Evolutionary conservation across 2,888 invertebrate species (phyloP), one percentile per base, ranked within the genome.

Genomic region (Rhamphomyia laevipes): DNA sequence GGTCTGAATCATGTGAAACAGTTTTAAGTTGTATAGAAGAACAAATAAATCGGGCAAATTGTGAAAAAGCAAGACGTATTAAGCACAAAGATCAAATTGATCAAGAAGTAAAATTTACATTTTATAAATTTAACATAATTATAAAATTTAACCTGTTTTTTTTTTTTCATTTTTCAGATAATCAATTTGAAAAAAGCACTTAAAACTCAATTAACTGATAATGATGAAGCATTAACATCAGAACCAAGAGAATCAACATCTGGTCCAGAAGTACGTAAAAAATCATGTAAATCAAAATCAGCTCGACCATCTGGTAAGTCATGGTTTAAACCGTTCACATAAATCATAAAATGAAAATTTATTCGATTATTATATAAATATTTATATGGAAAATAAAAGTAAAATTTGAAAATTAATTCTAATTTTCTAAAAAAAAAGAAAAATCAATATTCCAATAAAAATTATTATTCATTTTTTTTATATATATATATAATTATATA

Each of bases 1-100:
- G 94, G 95, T 92, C 92, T 64, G 81, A 86, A 54, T 76, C 86
- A 2, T 96, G 94, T 64, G 92, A 94, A 64, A 81, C 84, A 4
- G 89, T 95, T 21, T 77, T 95, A 49, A 80, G 78, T 53, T 91
- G 90, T 56, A 90, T 96, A 10, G 93, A 94, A 63, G 78, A 82
- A 47, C 94, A 95, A 72, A 91, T 95, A 56, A 78, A 79, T 53
- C 75, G 85, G 47, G 95, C 95, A 1, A 95, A 95, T 68, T 68
- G 75, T 10, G 86, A 89, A 61, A 94, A 94, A 66, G 85, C 86
- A 51, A 78, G 78, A 55, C 81, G 86, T 45, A 78, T 86, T 30
- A 80, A 82, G 60, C 84, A 90, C 57, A 87, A 86, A 61, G 82
- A 86, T 51, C 78, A 80, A 54, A 82, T 93, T 61, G 93, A 95